These are phyloP conservation scores for Bombus impatiens DNA, from an alignment of 1,140 invertebrate species.

Conservation along the genomic window DNA sequence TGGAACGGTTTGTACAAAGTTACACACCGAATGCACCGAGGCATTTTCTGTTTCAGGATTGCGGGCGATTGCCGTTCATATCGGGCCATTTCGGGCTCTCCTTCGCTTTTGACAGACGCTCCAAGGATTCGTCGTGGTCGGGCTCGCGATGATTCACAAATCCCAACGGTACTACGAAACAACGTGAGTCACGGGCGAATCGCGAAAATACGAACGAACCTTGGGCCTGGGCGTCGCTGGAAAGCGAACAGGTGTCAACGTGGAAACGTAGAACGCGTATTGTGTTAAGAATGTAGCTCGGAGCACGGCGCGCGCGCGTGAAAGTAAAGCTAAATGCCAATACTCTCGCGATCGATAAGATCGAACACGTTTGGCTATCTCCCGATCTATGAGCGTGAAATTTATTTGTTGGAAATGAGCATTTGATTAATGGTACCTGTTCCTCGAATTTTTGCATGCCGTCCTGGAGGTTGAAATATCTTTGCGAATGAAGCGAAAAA, in stretches of 20 bases:
- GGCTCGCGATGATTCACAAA: slow-evolving; percentile 57
- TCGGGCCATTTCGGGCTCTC: background rate
- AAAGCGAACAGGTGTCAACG: slow-evolving; percentile 51
- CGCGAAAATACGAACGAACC: slow-evolving; percentile 40
- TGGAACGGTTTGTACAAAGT: background rate
- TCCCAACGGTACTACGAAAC: slow-evolving; percentile 21
- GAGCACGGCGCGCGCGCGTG: slow-evolving; percentile 7
- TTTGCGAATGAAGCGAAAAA: background rate
- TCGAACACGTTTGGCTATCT: slow-evolving; percentile 20
- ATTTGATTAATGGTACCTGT: background rate
- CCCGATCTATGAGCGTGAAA: slow-evolving; percentile 10
- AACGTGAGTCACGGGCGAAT: slow-evolving; percentile 48
- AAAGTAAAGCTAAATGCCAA: slow-evolving; percentile 43
- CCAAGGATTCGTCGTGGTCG: slow-evolving; percentile 29
- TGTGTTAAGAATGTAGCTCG: slow-evolving; percentile 10
- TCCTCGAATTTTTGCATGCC: background rate
- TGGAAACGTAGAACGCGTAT: background rate
- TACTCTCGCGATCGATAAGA: slow-evolving; percentile 16
- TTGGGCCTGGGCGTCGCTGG: slow-evolving; percentile 6
- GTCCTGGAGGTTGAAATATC: background rate
- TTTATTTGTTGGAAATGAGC: slow-evolving; percentile 22
- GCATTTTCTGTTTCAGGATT: background rate
- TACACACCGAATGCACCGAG: background rate
- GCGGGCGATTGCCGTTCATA: too few relatives aligned
- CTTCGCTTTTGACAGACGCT: slow-evolving; percentile 35